Evolutionary conservation across 2,113 vertebrate species (phyloP).

Genomic region (Noturus placidus): DNA sequence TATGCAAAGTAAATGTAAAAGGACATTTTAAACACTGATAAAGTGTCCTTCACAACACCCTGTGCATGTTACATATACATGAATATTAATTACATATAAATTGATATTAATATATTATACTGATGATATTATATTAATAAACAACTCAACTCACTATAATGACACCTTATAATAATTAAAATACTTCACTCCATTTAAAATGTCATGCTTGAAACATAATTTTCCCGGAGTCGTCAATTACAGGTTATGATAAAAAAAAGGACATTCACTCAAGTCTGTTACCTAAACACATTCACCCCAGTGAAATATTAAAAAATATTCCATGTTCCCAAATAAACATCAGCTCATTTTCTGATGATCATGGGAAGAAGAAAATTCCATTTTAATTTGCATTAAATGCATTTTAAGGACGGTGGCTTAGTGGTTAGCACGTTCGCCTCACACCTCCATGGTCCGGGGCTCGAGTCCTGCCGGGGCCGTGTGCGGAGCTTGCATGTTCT

Average conservation of each 20-base stretch:
- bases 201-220: not conserved
- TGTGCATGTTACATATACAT: not conserved
- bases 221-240: not conserved
- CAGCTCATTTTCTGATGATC: not conserved
- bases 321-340: not conserved
- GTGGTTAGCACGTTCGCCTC: no score
- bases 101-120: not conserved
- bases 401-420: no score
- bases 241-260: not conserved
- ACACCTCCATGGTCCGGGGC: no score
- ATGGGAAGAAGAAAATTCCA: not conserved
- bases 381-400: not conserved
- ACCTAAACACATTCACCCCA: not conserved
- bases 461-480: no score
- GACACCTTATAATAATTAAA: not conserved
- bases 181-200: not conserved
- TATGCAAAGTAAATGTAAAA: not conserved
- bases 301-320: not conserved
- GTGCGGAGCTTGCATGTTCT: no score
- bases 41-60: not conserved
- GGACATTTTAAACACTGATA: not conserved
- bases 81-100: not conserved
- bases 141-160: not conserved
- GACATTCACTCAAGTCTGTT: not conserved
- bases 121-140: not conserved